Conservation (phyloP, 2,888 invertebrate species). For the Meteorus colon region DNA sequence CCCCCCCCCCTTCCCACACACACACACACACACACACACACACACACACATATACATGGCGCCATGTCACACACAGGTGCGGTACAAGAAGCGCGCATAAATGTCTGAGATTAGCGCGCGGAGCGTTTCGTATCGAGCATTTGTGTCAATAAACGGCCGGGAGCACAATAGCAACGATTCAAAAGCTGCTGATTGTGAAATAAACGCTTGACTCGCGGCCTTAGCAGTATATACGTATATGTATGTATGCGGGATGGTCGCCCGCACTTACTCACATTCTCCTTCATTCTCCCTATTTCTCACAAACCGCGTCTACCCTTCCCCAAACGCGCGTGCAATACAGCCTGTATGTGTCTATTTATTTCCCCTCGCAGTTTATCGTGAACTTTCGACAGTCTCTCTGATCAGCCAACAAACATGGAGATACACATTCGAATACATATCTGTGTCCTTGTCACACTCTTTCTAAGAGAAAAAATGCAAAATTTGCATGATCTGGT, state of each 20-base stretch:
- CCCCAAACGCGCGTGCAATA: neutral
- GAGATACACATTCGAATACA: neutral
- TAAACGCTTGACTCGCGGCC: constrained; percentile 61
- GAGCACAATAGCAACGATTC: constrained; percentile 64
- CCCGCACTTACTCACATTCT: constrained; percentile 44
- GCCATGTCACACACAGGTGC: constrained; percentile 43
- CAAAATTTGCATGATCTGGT: too few species aligned
- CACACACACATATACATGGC: neutral
- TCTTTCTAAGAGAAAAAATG: too few species aligned
- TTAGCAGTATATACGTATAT: neutral
- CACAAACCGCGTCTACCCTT: constrained; percentile 17
- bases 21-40: neutral
- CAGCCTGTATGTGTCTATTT: neutral
- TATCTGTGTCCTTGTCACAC: too few species aligned
- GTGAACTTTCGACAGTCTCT: neutral
- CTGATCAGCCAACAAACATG: neutral
- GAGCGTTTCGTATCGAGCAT: constrained; percentile 69
- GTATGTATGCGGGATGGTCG: neutral
- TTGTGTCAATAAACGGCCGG: constrained; percentile 68
- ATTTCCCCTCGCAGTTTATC: constrained; percentile 2
- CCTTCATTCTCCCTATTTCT: constrained; percentile 35
- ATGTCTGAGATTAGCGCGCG: constrained; percentile 69
- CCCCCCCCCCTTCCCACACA: neutral
- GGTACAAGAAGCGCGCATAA: constrained; percentile 62
- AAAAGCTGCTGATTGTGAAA: constrained; percentile 71